These are phyloP conservation scores for Styela plicata DNA, from an alignment of 23 tunicate species.

Conservation along the genomic window DNA sequence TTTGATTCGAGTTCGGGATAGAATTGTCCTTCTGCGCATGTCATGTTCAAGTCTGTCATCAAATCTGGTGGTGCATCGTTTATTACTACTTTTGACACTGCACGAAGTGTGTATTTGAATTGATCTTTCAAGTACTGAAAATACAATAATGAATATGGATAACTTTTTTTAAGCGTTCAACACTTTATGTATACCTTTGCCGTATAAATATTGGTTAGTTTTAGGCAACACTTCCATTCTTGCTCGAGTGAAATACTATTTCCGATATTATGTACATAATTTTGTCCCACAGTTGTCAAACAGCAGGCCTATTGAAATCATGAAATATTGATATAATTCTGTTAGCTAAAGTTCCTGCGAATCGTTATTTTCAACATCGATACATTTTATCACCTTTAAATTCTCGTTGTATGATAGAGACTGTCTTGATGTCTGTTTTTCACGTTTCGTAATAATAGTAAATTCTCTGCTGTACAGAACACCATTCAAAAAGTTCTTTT, in stretches of 20 bases:
- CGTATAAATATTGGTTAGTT: no score
- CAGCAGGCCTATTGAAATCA: no score
- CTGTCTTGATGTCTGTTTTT: conserved; percentile 1
- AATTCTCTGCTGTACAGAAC: conserved; percentile 37
- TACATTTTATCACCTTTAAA: neutral
- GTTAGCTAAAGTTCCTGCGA: no score
- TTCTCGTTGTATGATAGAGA: conserved; percentile 6
- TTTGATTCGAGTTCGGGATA: neutral
- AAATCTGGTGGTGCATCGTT: neutral
- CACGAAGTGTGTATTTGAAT: neutral
- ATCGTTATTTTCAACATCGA: no score
- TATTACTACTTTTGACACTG: neutral
- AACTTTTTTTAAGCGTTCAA: no score
- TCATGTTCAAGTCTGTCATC: neutral
- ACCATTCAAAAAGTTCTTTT: conserved; percentile 27
- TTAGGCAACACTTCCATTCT: no score
- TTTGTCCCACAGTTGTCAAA: no score
- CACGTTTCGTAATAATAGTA: conserved; percentile 31
- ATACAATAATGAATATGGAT: no score
- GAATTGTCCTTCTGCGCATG: neutral
- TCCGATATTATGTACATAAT: no score
- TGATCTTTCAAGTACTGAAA: neutral
- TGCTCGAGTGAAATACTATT: no score
- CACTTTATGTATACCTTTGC: no score
- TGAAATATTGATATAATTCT: no score